phyloP scores from a whole-genome alignment of 1,140 invertebrate species.

The Euschistus heros region DNA sequence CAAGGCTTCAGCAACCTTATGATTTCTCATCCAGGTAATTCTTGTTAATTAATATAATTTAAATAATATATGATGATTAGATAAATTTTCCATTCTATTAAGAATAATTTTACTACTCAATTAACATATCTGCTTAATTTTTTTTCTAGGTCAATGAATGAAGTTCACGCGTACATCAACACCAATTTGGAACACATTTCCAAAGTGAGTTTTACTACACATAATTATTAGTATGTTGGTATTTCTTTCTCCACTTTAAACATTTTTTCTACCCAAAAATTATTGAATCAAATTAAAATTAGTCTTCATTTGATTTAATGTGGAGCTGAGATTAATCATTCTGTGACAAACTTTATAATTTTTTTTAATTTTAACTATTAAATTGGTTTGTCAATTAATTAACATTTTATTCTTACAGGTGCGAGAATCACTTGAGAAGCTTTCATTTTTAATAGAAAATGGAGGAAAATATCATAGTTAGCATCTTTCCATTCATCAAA shows the following conservation, averaged over 20 bases:
- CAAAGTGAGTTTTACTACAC: constrained; percentile 23
- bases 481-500: neutral
- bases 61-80: neutral
- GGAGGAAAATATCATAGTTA: constrained; percentile 15
- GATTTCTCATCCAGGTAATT: constrained; percentile 27
- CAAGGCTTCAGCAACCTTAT: constrained; percentile 28
- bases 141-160: constrained; percentile 27
- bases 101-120: neutral
- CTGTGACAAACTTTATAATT: neutral
- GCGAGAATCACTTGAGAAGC: constrained; percentile 26
- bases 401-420: constrained; percentile 19
- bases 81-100: neutral
- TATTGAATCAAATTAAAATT: too few relatives aligned
- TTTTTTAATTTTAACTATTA: neutral
- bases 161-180: constrained; percentile 29
- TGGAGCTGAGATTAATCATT: neutral
- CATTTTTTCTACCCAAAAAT: too few relatives aligned
- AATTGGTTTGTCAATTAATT: neutral
- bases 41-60: neutral
- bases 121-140: neutral
- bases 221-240: too few relatives aligned
- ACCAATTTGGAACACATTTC: constrained; percentile 28
- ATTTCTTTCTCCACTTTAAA: too few relatives aligned
- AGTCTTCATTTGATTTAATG: neutral
- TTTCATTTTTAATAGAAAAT: constrained; percentile 25